These are phyloP conservation scores for Cynaeus angustus DNA, from an alignment of 2,888 invertebrate species.

Conservation along the genomic window DNA sequence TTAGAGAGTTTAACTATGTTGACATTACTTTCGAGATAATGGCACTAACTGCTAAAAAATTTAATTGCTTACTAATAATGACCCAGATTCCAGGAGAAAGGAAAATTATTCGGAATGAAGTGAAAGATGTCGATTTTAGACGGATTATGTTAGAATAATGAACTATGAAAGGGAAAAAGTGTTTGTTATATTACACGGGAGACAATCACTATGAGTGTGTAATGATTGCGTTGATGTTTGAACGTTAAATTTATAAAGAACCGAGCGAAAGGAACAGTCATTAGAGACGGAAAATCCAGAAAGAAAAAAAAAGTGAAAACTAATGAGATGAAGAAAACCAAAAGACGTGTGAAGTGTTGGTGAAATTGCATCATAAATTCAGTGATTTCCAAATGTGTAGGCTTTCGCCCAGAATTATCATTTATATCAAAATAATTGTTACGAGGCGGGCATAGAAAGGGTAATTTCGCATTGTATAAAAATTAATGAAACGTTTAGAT, in stretches of 20 bases:
- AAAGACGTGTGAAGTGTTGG: background rate
- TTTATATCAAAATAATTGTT: conserved; percentile 5
- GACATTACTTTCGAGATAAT: conserved; percentile 23
- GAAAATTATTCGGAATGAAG: conserved; percentile 26
- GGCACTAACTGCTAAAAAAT: conserved; percentile 6
- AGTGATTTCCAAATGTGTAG: background rate
- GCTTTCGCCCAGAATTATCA: conserved; percentile 5
- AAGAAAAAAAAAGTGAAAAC: conserved; percentile 9
- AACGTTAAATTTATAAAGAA: background rate
- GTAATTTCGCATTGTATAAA: conserved; percentile 4
- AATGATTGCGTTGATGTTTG: background rate
- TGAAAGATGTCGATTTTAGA: conserved; percentile 26
- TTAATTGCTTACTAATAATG: conserved; percentile 30
- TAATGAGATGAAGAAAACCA: conserved; percentile 2
- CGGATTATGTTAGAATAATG: conserved; percentile 15
- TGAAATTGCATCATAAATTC: background rate
- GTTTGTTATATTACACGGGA: conserved; percentile 8
- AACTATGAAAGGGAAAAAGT: conserved; percentile 23
- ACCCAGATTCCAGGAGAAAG: conserved; percentile 24
- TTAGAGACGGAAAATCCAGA: background rate
- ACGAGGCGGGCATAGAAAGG: background rate
- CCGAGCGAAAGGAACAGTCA: background rate
- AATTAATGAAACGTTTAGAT: conserved; percentile 38
- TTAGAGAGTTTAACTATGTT: background rate
- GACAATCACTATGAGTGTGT: conserved; percentile 10